phyloP scores from a whole-genome alignment of 2,888 invertebrate species.

The Xestoiulus laeticollis region DNA sequence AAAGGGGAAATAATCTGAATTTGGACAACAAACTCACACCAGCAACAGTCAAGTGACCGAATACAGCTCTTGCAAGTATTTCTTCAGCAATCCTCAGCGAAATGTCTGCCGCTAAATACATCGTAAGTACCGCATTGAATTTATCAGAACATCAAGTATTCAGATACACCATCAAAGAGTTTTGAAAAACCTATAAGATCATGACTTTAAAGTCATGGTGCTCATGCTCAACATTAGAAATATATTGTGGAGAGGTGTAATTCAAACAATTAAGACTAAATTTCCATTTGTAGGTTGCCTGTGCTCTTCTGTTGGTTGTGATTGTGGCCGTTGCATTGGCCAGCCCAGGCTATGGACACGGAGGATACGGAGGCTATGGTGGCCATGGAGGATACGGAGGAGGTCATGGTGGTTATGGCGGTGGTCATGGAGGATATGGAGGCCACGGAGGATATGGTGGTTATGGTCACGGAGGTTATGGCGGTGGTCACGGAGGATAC shows the following conservation, averaged over 20 bases:
- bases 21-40: slow-evolving; percentile 20
- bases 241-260: no score
- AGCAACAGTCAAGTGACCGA: neutral
- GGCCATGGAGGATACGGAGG: slow-evolving; percentile 54
- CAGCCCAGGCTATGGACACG: slow-evolving; percentile 50
- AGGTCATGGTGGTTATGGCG: slow-evolving; percentile 55
- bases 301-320: slow-evolving; percentile 41
- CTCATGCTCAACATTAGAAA: no score
- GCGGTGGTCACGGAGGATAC: slow-evolving; percentile 51
- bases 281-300: neutral
- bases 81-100: neutral
- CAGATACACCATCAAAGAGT: neutral
- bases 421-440: slow-evolving; percentile 55
- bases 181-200: no score
- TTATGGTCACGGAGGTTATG: slow-evolving; percentile 53
- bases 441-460: slow-evolving; percentile 55
- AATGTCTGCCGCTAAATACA: slow-evolving; percentile 44
- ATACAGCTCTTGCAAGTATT: neutral
- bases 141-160: neutral
- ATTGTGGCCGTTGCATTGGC: slow-evolving; percentile 42
- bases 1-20: neutral
- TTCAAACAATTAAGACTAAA: no score
- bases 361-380: slow-evolving; percentile 54
- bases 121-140: slow-evolving; percentile 12
- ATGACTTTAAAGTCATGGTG: no score